A percentile compares a stretch with the other conserved stretches of the same genome.
These are phyloP conservation scores for Melanotaenia duboulayi DNA, from an alignment of 2,113 vertebrate species.

Conservation along the genomic window DNA sequence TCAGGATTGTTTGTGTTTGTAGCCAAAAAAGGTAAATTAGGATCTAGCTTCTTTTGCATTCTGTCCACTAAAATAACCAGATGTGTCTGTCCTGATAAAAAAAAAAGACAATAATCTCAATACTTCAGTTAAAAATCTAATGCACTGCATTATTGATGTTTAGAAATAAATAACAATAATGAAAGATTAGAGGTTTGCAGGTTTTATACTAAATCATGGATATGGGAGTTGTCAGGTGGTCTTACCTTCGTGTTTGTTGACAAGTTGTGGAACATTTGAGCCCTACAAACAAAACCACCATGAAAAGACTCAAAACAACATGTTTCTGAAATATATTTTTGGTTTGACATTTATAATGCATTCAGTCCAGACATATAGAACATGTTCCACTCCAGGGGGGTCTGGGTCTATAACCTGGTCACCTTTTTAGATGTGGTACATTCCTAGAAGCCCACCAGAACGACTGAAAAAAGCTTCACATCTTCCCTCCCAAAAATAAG, in stretches of 20 bases:
- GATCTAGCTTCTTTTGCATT: too few relatives aligned
- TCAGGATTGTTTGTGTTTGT: too few relatives aligned
- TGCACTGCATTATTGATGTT: too few relatives aligned
- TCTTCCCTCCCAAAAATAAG: constrained; percentile 2
- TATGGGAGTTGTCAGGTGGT: background rate
- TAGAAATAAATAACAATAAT: too few relatives aligned
- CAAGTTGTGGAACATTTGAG: background rate
- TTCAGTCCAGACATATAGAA: constrained; percentile 71
- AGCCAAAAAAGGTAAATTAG: too few relatives aligned
- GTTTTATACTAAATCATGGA: background rate
- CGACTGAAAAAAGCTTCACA: constrained; percentile 74
- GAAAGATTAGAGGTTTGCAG: background rate
- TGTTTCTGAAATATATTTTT: constrained; percentile 82
- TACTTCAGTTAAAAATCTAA: too few relatives aligned
- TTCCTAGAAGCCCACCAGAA: constrained; percentile 65
- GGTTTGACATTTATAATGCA: constrained; percentile 79
- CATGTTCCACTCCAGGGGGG: constrained; percentile 44
- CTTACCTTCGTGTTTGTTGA: background rate
- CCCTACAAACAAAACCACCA: background rate
- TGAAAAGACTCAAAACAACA: constrained; percentile 1
- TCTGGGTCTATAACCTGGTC: background rate
- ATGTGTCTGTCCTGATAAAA: too few relatives aligned
- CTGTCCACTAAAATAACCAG: too few relatives aligned
- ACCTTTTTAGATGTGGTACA: constrained; percentile 54
- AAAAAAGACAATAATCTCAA: too few relatives aligned